A percentile compares a stretch with the other conserved stretches of the same genome.
Evolutionary conservation across 2,113 vertebrate genomes (phyloP).

Genomic region (Pica pica): DNA sequence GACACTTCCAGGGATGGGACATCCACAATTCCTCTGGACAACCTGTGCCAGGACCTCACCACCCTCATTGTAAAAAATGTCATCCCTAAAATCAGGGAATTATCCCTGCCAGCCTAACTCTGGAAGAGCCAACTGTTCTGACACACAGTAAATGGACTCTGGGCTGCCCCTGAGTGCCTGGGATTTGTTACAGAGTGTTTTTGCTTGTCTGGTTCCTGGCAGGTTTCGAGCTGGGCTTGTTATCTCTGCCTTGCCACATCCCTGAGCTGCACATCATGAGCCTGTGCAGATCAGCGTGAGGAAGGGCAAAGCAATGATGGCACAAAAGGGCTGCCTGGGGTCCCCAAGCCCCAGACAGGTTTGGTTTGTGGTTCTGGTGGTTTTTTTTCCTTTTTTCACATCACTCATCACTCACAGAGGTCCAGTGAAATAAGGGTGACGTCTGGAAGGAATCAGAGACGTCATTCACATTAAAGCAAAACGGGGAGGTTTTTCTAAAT

Average conservation of each 20-base stretch:
- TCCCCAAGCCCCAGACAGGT: background rate
- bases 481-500: background rate
- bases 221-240: background rate
- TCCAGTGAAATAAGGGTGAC: background rate
- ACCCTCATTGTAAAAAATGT: rapidly evolving
- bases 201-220: background rate
- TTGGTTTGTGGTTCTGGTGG: background rate
- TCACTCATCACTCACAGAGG: background rate
- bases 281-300: background rate
- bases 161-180: background rate
- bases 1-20: background rate
- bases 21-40: background rate
- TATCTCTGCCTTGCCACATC: background rate
- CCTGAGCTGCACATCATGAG: background rate
- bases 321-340: background rate
- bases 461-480: background rate
- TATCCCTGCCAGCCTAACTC: background rate
- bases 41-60: background rate
- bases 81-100: background rate
- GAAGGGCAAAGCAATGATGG: background rate
- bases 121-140: background rate
- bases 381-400: background rate
- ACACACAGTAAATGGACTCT: rapidly evolving
- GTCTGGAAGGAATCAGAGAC: background rate
- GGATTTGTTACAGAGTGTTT: background rate